Conservation (phyloP, 2,888 invertebrate genomes). For the Heliconius erato region DNA sequence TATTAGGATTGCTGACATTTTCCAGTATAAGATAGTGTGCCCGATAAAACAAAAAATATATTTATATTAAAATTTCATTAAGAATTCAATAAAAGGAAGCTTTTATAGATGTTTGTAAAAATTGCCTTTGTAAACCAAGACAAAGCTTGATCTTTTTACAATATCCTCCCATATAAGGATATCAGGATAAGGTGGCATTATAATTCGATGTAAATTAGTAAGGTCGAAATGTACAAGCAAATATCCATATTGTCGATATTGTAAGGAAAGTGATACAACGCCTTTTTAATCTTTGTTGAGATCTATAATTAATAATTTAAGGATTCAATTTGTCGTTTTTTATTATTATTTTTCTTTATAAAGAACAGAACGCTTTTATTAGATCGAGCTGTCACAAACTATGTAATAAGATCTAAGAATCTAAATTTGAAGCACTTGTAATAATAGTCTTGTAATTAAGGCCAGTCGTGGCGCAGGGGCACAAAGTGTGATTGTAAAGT, state of each 20-base stretch:
- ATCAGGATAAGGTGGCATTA: conserved; percentile 5
- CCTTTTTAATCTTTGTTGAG: too few relatives aligned
- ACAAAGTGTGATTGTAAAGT: too few relatives aligned
- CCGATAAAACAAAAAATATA: background rate
- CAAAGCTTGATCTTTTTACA: conserved; percentile 9
- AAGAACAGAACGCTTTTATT: too few relatives aligned
- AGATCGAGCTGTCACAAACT: too few relatives aligned
- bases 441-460: too few relatives aligned
- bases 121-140: background rate
- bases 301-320: too few relatives aligned
- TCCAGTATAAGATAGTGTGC: background rate
- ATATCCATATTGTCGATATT: conserved; percentile 11
- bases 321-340: too few relatives aligned
- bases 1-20: background rate
- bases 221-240: conserved; percentile 12
- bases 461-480: too few relatives aligned
- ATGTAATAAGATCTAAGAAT: too few relatives aligned
- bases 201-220: conserved; percentile 26
- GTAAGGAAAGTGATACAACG: background rate
- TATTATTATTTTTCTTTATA: too few relatives aligned
- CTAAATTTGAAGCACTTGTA: too few relatives aligned
- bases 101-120: background rate
- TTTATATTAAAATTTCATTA: background rate
- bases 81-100: background rate
- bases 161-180: conserved; percentile 15